These are phyloP conservation scores for Ploceus nigricollis DNA, from an alignment of 2,113 vertebrate species.

Conservation along the genomic window DNA sequence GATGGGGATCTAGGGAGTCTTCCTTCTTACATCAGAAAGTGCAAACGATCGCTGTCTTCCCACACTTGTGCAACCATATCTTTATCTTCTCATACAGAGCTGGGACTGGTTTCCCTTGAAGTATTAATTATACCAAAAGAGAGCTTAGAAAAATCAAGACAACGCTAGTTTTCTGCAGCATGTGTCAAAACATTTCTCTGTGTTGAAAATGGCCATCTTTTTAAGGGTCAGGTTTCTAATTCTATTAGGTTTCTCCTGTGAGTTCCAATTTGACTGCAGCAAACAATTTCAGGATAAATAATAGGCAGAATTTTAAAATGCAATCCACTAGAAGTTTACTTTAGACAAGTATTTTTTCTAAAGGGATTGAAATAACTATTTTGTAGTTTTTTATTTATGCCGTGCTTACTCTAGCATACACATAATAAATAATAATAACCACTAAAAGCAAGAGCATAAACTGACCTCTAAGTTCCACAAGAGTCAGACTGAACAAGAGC, in stretches of 20 bases:
- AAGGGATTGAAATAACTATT: background rate
- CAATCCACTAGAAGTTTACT: background rate
- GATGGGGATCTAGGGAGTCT: background rate
- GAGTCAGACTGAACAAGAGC: background rate
- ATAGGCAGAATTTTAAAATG: background rate
- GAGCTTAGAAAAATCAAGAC: background rate
- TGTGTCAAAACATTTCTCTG: background rate
- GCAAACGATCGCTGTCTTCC: background rate
- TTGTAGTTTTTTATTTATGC: background rate
- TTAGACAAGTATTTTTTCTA: background rate
- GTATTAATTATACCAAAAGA: background rate
- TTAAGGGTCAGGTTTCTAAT: background rate
- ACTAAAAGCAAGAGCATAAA: background rate
- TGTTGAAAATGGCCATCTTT: background rate
- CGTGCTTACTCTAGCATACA: background rate
- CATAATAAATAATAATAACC: background rate
- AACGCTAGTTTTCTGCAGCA: background rate
- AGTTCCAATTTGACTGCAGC: background rate
- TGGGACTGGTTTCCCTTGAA: background rate
- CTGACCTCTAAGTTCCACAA: background rate
- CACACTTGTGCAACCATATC: background rate
- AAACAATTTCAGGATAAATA: background rate
- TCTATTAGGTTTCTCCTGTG: fast-evolving
- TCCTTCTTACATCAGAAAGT: background rate
- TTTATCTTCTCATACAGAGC: background rate